Conservation (phyloP, 2,113 vertebrate genomes). For the Enhydra lutris region DNA sequence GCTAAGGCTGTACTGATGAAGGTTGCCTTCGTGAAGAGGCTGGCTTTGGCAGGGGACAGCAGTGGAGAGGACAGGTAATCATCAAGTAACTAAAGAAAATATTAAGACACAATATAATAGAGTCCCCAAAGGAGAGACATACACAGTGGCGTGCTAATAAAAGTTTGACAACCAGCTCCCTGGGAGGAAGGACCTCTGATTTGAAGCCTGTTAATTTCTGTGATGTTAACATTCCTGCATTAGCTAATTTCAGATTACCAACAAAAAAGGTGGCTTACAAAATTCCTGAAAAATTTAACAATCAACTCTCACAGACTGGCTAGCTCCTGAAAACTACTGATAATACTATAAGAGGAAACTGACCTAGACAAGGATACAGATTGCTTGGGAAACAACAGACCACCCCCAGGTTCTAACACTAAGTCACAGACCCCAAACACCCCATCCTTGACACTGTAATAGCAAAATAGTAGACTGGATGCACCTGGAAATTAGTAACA, state of each 20-base stretch:
- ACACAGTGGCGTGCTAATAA: neutral
- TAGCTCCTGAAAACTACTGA: neutral
- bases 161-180: neutral
- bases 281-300: neutral
- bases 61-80: neutral
- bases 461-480: neutral
- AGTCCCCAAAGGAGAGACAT: neutral
- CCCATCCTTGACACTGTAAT: neutral
- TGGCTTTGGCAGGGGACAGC: neutral
- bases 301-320: neutral
- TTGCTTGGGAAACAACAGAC: neutral
- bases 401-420: neutral
- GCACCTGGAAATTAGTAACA: neutral
- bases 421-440: neutral
- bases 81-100: neutral
- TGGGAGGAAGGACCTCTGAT: neutral
- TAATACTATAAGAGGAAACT: neutral
- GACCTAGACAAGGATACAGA: neutral
- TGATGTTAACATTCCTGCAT: neutral
- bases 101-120: neutral
- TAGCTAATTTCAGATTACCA: neutral
- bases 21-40: neutral
- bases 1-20: neutral
- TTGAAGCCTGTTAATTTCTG: neutral
- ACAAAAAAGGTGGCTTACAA: neutral